Conservation (phyloP, 2,113 vertebrate species). For the Cranoglanis bouderius region DNA sequence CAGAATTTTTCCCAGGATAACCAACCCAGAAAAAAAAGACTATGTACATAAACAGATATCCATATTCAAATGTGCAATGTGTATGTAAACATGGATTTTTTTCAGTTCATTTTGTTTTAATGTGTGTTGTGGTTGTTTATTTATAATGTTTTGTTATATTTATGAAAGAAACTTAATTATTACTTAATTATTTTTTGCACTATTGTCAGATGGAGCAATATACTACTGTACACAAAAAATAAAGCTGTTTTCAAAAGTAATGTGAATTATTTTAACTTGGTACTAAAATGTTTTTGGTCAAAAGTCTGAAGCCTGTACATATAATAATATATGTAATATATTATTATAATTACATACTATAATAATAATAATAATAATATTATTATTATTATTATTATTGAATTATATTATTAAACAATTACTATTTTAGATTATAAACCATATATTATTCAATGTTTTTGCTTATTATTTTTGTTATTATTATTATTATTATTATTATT, state of each 20-base stretch:
- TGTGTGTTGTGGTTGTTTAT: slow-evolving; percentile 67
- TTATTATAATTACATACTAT: too few relatives aligned
- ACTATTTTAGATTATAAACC: background rate
- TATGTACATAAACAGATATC: slow-evolving; percentile 56
- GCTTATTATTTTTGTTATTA: background rate
- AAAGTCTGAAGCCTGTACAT: background rate
- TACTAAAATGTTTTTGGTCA: background rate
- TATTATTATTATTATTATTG: background rate
- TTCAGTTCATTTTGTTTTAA: slow-evolving; percentile 32
- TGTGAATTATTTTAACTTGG: background rate
- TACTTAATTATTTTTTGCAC: slow-evolving; percentile 80
- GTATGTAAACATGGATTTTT: slow-evolving; percentile 62
- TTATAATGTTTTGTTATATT: slow-evolving; percentile 75
- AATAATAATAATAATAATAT: background rate
- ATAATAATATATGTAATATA: too few relatives aligned
- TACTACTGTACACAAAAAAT: slow-evolving; percentile 77
- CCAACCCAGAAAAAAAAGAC: slow-evolving; percentile 57
- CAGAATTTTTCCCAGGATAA: slow-evolving; percentile 54
- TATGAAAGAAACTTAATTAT: slow-evolving; percentile 69
- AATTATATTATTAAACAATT: too few relatives aligned
- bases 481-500: background rate
- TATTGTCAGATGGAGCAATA: slow-evolving; percentile 84
- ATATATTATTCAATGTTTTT: background rate
- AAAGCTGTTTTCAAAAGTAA: slow-evolving; percentile 73
- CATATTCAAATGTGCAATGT: slow-evolving; percentile 67